Evolutionary conservation across 2,797 vertebrate genomes (phyloP).

Genomic region (Pristis pectinata): DNA sequence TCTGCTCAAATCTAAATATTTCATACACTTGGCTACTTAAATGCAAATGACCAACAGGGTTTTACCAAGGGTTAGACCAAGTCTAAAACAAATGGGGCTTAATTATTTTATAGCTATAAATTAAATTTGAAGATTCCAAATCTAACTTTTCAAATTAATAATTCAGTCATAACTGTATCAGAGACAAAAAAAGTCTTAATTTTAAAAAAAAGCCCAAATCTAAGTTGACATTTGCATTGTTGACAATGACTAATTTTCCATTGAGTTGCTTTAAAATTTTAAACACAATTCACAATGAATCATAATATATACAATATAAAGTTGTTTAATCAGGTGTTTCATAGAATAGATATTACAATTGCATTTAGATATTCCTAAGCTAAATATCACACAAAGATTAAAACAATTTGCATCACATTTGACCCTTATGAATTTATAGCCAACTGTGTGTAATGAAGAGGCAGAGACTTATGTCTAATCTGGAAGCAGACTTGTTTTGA

Average conservation of each 20-base stretch:
- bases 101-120: not conserved
- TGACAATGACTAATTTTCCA: not conserved
- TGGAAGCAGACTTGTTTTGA: not conserved
- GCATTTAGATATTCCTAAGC: not conserved
- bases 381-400: slow-evolving; percentile 17
- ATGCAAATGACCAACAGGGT: not conserved
- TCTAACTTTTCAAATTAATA: not conserved
- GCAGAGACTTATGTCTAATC: not conserved
- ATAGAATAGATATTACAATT: slow-evolving; percentile 28
- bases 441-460: not conserved
- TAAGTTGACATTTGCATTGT: slow-evolving; percentile 17
- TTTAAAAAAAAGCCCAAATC: not conserved
- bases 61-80: not conserved
- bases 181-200: not conserved
- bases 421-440: slow-evolving; percentile 15
- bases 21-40: not conserved
- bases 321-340: slow-evolving; percentile 20
- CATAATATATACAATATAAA: slow-evolving; percentile 7
- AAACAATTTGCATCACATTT: slow-evolving; percentile 21
- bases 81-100: not conserved
- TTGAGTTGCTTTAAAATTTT: not conserved
- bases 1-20: not conserved
- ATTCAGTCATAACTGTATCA: not conserved
- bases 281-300: slow-evolving; percentile 12
- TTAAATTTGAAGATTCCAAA: not conserved